These are phyloP conservation scores for Distichodus sexfasciatus DNA, from an alignment of 2,797 vertebrate genomes.

Conservation along the genomic window DNA sequence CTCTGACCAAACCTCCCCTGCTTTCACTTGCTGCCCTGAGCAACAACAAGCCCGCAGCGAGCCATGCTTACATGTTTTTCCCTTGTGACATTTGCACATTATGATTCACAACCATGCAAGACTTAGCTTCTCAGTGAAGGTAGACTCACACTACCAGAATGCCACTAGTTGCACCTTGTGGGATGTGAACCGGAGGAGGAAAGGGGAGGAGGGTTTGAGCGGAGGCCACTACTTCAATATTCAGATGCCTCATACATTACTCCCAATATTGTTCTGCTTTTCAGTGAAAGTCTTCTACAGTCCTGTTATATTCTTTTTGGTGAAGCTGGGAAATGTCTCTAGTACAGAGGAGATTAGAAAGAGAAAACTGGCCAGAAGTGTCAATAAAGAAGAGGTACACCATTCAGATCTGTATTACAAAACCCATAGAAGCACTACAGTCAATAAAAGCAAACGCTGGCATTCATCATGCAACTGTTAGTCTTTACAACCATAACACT, in stretches of 20 bases:
- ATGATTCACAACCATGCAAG: constrained; percentile 37
- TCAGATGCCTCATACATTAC: neutral
- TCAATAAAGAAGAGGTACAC: neutral
- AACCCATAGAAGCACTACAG: neutral
- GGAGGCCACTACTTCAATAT: neutral
- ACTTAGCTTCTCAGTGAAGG: constrained; percentile 10
- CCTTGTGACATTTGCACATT: constrained; percentile 44
- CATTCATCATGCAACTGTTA: neutral
- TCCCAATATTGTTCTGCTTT: constrained; percentile 2
- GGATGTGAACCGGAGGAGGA: neutral
- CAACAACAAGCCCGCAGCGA: constrained; percentile 28
- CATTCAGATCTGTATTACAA: neutral
- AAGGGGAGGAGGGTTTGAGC: neutral
- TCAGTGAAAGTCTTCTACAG: neutral
- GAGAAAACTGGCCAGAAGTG: neutral
- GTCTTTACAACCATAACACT: neutral
- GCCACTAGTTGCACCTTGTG: constrained; percentile 39
- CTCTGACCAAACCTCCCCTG: constrained; percentile 13
- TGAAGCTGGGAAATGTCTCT: too few relatives aligned
- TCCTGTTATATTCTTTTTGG: too few relatives aligned
- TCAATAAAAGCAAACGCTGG: neutral
- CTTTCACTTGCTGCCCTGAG: constrained; percentile 20
- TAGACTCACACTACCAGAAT: constrained; percentile 24
- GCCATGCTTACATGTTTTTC: constrained; percentile 35
- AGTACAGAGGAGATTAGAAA: too few relatives aligned